Conservation (phyloP, 2,888 invertebrate species). For the Tenthredo distinguenda region DNA sequence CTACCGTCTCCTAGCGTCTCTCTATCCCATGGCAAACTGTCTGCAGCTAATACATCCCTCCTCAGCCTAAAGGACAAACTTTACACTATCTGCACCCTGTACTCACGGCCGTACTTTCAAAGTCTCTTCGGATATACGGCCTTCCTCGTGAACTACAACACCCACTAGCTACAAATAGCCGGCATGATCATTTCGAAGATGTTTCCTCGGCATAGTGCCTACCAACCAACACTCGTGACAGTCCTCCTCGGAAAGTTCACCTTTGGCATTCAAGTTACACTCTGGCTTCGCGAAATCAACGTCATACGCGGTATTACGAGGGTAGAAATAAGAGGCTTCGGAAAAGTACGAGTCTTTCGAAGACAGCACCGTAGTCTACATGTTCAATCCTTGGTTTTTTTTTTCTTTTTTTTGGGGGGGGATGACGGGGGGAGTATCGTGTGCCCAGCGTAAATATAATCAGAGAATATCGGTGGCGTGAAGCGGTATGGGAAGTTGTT, state of each 20-base stretch:
- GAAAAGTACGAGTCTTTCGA: background rate
- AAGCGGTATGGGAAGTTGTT: background rate
- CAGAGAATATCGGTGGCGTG: background rate
- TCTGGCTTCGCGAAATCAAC: background rate
- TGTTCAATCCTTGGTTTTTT: background rate
- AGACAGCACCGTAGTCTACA: background rate
- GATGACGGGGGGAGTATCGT: background rate
- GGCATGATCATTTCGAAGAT: background rate
- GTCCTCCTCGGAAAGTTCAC: background rate
- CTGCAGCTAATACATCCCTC: slow-evolving; percentile 30
- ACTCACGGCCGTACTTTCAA: background rate
- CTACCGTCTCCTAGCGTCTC: too few species aligned
- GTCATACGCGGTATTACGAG: background rate
- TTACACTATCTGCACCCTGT: background rate
- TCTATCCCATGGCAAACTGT: slow-evolving; percentile 25
- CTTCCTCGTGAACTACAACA: background rate
- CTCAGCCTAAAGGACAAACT: slow-evolving; percentile 25
- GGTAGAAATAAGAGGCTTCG: background rate
- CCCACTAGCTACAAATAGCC: slow-evolving; percentile 1
- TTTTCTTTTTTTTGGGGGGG: background rate
- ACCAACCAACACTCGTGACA: background rate
- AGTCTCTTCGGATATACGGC: background rate
- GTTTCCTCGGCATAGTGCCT: slow-evolving; percentile 1
- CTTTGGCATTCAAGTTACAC: background rate
- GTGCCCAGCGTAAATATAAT: background rate